Evolutionary conservation across 1,140 invertebrate genomes (phyloP).

Genomic region (Drosophila yakuba): DNA sequence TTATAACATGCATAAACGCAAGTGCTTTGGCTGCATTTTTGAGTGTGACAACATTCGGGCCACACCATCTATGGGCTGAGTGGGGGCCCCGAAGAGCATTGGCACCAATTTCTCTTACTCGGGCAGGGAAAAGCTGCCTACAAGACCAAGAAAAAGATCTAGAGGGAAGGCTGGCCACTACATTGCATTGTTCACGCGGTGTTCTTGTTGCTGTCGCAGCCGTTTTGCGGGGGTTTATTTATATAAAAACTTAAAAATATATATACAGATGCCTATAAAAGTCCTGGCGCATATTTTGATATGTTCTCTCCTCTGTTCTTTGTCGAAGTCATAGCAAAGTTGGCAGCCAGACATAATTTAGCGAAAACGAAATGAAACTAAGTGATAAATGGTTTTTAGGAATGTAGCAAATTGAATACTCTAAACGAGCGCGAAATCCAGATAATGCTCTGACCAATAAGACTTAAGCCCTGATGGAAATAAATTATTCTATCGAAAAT

Average conservation of each 20-base stretch:
- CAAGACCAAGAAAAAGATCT: slow-evolving; percentile 14
- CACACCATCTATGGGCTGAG: slow-evolving; percentile 80
- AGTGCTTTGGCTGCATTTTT: slow-evolving; percentile 46
- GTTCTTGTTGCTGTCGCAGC: slow-evolving; percentile 44
- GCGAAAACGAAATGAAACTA: slow-evolving; percentile 68
- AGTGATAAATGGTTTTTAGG: slow-evolving; percentile 34
- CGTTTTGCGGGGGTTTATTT: slow-evolving; percentile 67
- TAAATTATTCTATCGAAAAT: slow-evolving; percentile 9
- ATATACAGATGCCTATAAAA: slow-evolving; percentile 80
- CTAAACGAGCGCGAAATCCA: slow-evolving; percentile 7
- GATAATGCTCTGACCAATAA: not conserved
- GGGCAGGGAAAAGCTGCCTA: slow-evolving; percentile 35
- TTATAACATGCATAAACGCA: slow-evolving; percentile 52
- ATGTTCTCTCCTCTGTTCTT: slow-evolving; percentile 36
- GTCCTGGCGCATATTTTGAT: slow-evolving; percentile 72
- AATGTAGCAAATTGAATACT: slow-evolving; percentile 40
- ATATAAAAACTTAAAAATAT: slow-evolving; percentile 83
- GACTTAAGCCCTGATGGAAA: slow-evolving; percentile 7
- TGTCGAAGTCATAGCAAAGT: slow-evolving; percentile 60
- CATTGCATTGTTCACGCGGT: slow-evolving; percentile 40
- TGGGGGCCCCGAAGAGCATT: slow-evolving; percentile 55
- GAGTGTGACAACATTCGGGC: slow-evolving; percentile 48
- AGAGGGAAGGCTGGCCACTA: slow-evolving; percentile 17
- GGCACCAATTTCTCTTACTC: slow-evolving; percentile 57
- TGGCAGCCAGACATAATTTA: slow-evolving; percentile 69